These are phyloP conservation scores for Dioctria linearis DNA, from an alignment of 2,888 invertebrate species.

Conservation along the genomic window DNA sequence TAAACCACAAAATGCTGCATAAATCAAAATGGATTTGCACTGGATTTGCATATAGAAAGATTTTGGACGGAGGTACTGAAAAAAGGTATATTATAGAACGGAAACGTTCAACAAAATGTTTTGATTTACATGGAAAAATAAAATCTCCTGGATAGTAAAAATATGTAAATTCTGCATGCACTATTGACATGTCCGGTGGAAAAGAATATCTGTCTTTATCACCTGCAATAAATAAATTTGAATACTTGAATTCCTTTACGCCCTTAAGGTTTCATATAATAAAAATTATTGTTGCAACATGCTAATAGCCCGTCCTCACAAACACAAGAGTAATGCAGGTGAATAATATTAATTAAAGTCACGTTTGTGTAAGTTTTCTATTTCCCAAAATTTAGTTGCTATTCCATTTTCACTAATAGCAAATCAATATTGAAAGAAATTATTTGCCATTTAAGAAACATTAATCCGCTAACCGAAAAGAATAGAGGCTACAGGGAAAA, in stretches of 20 bases:
- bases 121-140: constrained; percentile 84
- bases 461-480: no score
- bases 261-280: no score
- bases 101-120: not conserved
- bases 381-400: no score
- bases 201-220: constrained; percentile 85
- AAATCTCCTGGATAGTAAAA: constrained; percentile 96
- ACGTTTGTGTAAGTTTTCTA: no score
- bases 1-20: constrained; percentile 92
- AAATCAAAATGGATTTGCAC: constrained; percentile 90
- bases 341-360: no score
- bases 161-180: constrained; percentile 97
- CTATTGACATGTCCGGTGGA: constrained; percentile 90
- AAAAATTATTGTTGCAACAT: not conserved
- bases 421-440: no score
- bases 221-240: constrained; percentile 71
- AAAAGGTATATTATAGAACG: constrained; percentile 58
- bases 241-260: no score
- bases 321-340: no score
- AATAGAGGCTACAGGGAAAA: no score
- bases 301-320: no score
- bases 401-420: no score
- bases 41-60: constrained; percentile 93
- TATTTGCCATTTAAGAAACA: no score
- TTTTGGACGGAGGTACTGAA: constrained; percentile 93